These are phyloP conservation scores for Blomia tropicalis DNA, from an alignment of 2,888 invertebrate species.

Conservation along the genomic window DNA sequence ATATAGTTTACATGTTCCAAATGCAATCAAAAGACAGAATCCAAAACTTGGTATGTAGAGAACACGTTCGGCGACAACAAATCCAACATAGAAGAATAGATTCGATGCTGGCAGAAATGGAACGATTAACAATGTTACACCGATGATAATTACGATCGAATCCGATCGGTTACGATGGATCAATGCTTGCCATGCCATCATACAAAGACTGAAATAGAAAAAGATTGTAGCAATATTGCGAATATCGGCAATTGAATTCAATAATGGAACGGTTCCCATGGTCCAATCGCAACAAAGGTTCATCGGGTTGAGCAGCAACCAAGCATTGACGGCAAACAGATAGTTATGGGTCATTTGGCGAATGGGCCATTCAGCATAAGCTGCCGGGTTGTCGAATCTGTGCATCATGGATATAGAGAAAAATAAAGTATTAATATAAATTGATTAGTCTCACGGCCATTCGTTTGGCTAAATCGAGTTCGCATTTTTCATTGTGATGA, in stretches of 20 bases:
- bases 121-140: conserved; percentile 64
- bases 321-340: conserved; percentile 71
- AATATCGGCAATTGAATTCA: conserved; percentile 58
- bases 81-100: conserved; percentile 86
- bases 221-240: conserved; percentile 63
- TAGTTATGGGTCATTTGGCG: conserved; percentile 84
- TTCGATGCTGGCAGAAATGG: conserved; percentile 93
- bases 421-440: not conserved
- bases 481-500: not conserved
- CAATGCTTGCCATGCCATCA: conserved; percentile 32
- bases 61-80: conserved; percentile 86
- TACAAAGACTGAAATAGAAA: conserved; percentile 44
- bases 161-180: conserved; percentile 36
- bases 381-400: conserved; percentile 92
- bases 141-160: conserved; percentile 55
- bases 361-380: conserved; percentile 59
- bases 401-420: no score
- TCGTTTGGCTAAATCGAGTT: no score
- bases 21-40: conserved; percentile 76
- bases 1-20: conserved; percentile 50
- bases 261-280: conserved; percentile 81
- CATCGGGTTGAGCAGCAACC: conserved; percentile 73
- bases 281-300: conserved; percentile 95
- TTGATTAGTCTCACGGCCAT: not conserved
- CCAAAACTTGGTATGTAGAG: conserved; percentile 96